Percentiles rank a stretch among this genome's conserved stretches.
phyloP scores from a whole-genome alignment of 2,113 vertebrate genomes.

The Drymodes brunneopygia region DNA sequence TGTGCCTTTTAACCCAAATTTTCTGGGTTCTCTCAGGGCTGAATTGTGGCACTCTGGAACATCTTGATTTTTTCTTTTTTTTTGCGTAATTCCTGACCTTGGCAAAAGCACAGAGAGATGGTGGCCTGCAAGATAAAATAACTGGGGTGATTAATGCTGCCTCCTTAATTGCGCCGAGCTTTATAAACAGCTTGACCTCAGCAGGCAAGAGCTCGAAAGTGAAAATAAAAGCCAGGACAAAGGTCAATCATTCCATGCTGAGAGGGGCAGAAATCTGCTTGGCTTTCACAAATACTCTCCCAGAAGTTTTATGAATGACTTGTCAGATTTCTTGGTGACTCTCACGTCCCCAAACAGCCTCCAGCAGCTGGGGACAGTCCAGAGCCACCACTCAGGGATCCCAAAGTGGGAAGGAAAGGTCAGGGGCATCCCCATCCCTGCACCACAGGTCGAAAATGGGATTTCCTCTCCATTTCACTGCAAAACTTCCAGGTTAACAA shows the following conservation, averaged over 20 bases:
- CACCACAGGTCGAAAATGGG: not conserved
- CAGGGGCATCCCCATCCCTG: not conserved
- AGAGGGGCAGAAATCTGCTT: not conserved
- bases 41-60: not conserved
- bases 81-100: not conserved
- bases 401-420: not conserved
- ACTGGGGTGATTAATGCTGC: not conserved
- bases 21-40: not conserved
- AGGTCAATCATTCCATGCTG: not conserved
- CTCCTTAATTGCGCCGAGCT: not conserved
- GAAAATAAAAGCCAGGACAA: slow-evolving; percentile 50
- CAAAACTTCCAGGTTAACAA: not conserved
- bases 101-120: not conserved
- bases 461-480: not conserved
- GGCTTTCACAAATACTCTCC: not conserved
- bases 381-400: not conserved
- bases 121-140: not conserved
- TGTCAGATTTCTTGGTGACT: not conserved
- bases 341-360: not conserved
- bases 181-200: not conserved
- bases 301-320: slow-evolving; percentile 15
- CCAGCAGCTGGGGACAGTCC: not conserved
- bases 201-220: not conserved
- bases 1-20: not conserved
- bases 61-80: not conserved